phyloP scores from a whole-genome alignment of 2,797 vertebrate species.

The Crypturellus tataupa region DNA sequence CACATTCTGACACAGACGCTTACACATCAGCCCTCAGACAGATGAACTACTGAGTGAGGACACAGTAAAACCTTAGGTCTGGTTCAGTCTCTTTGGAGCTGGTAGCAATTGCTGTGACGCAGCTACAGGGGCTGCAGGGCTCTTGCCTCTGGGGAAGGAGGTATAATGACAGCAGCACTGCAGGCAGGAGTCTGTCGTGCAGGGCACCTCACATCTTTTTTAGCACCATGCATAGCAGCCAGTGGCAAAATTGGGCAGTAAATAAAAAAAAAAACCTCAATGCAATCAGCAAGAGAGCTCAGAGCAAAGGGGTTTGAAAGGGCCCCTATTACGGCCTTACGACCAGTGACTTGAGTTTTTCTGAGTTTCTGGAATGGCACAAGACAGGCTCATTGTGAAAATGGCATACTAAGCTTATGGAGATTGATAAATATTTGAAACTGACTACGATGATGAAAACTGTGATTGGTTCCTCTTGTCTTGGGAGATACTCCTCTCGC shows the following conservation, averaged over 20 bases:
- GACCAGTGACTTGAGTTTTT: background rate
- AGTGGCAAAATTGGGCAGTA: background rate
- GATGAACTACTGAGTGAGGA: background rate
- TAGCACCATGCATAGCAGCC: background rate
- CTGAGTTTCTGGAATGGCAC: background rate
- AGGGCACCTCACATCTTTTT: background rate
- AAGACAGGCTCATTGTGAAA: too few species aligned
- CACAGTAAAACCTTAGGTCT: background rate
- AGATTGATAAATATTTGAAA: too few species aligned
- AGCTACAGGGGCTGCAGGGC: background rate
- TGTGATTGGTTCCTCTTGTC: background rate
- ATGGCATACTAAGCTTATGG: too few species aligned
- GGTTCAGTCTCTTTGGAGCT: background rate
- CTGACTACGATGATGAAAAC: background rate
- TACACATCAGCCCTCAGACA: background rate
- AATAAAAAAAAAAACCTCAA: background rate
- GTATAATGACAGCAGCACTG: background rate
- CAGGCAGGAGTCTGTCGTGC: background rate
- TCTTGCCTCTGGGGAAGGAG: background rate
- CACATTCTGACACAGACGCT: too few species aligned
- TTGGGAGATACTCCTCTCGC: background rate
- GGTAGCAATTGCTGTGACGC: background rate
- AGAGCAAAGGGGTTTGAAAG: background rate
- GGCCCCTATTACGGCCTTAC: accelerated
- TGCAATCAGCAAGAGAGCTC: background rate